Evolutionary conservation across 1,140 invertebrate genomes (phyloP).

Genomic region (Rhopalosiphum padi): DNA sequence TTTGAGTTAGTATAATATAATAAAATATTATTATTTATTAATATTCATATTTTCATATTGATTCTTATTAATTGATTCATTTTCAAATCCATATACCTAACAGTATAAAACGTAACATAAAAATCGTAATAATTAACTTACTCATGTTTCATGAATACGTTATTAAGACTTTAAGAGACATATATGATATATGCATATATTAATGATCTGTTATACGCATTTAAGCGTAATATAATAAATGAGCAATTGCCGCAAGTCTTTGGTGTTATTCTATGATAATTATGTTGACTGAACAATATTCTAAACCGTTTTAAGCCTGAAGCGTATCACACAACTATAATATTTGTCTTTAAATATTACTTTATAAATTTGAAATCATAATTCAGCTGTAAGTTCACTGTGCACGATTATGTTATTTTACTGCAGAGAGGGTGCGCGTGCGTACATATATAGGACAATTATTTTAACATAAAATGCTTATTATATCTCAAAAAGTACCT

Average conservation of each 20-base stretch:
- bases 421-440: background rate
- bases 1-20: background rate
- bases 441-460: background rate
- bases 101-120: background rate
- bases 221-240: background rate
- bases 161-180: background rate
- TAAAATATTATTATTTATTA: background rate
- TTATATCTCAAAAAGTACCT: background rate
- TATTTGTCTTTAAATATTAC: background rate
- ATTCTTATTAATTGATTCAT: background rate
- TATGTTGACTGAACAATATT: background rate
- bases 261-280: background rate
- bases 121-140: background rate
- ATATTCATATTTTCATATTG: too few relatives aligned
- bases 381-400: background rate
- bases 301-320: background rate
- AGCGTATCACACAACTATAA: background rate
- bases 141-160: background rate
- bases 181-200: background rate
- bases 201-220: background rate
- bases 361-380: background rate
- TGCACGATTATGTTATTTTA: background rate
- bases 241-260: background rate
- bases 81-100: background rate
- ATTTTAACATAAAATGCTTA: background rate